Base-by-base conservation (phyloP, 2,113 vertebrate genomes). In the Formicarius rufipectus region DNA sequence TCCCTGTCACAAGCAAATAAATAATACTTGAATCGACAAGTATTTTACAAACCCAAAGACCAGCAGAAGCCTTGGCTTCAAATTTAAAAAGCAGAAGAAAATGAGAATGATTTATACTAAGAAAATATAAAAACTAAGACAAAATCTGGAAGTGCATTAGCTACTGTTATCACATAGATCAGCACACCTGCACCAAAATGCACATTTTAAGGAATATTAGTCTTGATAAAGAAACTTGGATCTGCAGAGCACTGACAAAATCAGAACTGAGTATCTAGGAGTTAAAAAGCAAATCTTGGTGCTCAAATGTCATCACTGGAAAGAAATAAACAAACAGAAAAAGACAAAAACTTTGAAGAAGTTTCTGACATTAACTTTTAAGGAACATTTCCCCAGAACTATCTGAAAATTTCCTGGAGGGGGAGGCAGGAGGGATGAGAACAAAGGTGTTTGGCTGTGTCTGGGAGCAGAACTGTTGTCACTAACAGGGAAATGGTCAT, bases 311-410 rank as follows among this genome's bases (percentile, higher is more conserved):
- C 31, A 74, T 12, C 11, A 19, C 3, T 17, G 5, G 12, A 17
- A 27, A 1, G 4, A 10, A 18, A 19, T 17, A 28, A 7, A 53
- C 6, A 27, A 18, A 17, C 6, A 3, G 3, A 12, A 6, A 8
- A 12, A 31, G 15, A 18, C 25, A 7, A 33, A 55, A 18, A 59
- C 10, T 6, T 2, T 5, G 5, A 59, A 73, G 4, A n/a, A 1
- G 33, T 37, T 74, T 39, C 60, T 81, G 42, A 20, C 17, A 56
- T 89, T 14, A 49, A 4, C 2, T 22, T 42, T 45, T 11, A 6
- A 73, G 35, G 66, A 76, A 72, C 33, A 39, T 30, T 56, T 37
- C 23, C 21, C 49, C 23, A 60, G 30, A 55, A 27, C 40, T 33
- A 35, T n/a, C 50, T 19, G 24, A 21, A 49, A 3, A 62, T 62